phyloP scores from a whole-genome alignment of 2,888 invertebrate genomes.

The Parasteatoda lunata region DNA sequence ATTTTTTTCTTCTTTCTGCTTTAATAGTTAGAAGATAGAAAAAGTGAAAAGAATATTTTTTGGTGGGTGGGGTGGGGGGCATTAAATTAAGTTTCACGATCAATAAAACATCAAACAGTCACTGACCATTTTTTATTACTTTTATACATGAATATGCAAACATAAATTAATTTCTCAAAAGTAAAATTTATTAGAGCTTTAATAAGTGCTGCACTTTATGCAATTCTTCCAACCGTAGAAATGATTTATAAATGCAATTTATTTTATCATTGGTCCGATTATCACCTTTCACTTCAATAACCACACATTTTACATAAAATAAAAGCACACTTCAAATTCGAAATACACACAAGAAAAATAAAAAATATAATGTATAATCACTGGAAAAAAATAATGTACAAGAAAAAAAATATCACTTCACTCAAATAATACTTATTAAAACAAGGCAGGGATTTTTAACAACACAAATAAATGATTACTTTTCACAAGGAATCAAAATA shows the following conservation, averaged over 20 bases:
- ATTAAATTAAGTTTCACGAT: too few species aligned
- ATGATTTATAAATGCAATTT: conserved; percentile 1
- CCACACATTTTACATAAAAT: too few species aligned
- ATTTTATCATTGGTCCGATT: neutral
- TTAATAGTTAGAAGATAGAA: too few species aligned
- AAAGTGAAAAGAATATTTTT: too few species aligned
- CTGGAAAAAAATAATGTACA: neutral
- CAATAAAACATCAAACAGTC: too few species aligned
- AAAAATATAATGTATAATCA: neutral
- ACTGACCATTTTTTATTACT: neutral
- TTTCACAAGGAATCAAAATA: too few species aligned
- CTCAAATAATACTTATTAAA: neutral
- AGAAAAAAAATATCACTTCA: neutral
- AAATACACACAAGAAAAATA: neutral
- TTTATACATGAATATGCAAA: neutral
- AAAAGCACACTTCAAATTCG: too few species aligned
- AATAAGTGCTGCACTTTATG: neutral
- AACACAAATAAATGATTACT: neutral
- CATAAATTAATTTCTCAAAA: neutral
- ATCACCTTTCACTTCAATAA: neutral
- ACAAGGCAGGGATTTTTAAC: neutral
- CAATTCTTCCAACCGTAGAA: neutral
- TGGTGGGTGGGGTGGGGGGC: too few species aligned
- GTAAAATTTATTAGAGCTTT: neutral
- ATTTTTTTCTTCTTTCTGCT: too few species aligned